phyloP scores from a whole-genome alignment of 2,888 invertebrate species.

The Aphodius sticticus region DNA sequence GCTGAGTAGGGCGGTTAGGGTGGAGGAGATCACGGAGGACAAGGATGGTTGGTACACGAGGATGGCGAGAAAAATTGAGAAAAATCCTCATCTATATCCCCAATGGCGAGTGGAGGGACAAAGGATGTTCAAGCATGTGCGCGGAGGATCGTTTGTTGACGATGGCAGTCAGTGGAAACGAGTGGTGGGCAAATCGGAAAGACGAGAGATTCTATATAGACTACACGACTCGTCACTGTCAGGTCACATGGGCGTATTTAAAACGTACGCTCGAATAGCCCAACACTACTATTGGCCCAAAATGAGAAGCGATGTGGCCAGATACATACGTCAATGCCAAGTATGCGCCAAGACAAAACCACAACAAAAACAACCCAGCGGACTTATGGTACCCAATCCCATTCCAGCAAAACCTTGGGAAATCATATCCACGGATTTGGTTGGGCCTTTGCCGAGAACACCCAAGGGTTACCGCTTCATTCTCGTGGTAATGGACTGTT shows the following conservation, averaged over 20 bases:
- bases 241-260: conserved; percentile 40
- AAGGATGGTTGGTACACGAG: too few species aligned
- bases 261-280: conserved; percentile 38
- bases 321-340: too few species aligned
- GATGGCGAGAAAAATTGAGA: conserved; percentile 25
- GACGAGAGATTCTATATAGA: conserved; percentile 15
- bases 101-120: conserved; percentile 38
- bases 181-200: conserved; percentile 36
- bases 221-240: conserved; percentile 39
- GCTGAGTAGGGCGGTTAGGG: conserved; percentile 35
- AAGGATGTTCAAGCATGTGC: conserved; percentile 39
- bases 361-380: too few species aligned
- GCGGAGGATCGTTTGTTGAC: conserved; percentile 19
- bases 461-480: too few species aligned
- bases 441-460: too few species aligned
- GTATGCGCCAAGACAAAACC: too few species aligned
- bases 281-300: neutral
- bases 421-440: too few species aligned
- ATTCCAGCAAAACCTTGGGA: too few species aligned
- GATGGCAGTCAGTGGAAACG: conserved; percentile 37
- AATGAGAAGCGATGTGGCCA: too few species aligned
- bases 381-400: too few species aligned
- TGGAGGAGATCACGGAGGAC: conserved; percentile 26
- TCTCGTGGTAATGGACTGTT: too few species aligned
- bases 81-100: conserved; percentile 30